Evolutionary conservation across 2,113 vertebrate genomes (phyloP).

Genomic region (Pao palembangensis): DNA sequence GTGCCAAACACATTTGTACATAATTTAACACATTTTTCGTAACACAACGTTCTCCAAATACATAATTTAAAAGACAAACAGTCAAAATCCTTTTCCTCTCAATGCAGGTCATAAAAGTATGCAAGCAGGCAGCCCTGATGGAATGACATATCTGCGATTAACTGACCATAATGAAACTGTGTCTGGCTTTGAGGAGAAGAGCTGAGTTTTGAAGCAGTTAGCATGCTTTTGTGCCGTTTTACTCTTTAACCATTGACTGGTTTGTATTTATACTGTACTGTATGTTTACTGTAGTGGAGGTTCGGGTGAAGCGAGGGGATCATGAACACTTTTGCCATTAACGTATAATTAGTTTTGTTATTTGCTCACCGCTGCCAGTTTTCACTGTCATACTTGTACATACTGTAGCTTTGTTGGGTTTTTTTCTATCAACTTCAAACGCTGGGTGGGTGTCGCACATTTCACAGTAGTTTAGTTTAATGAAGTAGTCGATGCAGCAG

Average conservation of each 20-base stretch:
- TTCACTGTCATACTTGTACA: conserved; percentile 55
- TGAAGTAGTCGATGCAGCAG: conserved; percentile 29
- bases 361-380: conserved; percentile 28
- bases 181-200: conserved; percentile 39
- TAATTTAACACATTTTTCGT: conserved; percentile 24
- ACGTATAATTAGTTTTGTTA: conserved; percentile 10
- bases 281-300: conserved; percentile 36
- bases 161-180: conserved; percentile 57
- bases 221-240: conserved; percentile 64
- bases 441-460: conserved; percentile 34
- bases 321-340: conserved; percentile 42
- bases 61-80: not conserved
- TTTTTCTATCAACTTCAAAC: conserved; percentile 41
- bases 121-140: conserved; percentile 51
- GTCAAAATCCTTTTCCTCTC: not conserved
- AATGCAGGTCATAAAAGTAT: conserved; percentile 35
- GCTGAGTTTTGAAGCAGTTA: conserved; percentile 58
- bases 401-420: conserved; percentile 49
- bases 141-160: conserved; percentile 49
- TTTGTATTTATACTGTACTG: conserved; percentile 59
- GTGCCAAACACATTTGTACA: conserved; percentile 52
- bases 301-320: conserved; percentile 16
- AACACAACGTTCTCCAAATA: too few species aligned
- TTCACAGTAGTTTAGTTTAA: conserved; percentile 44
- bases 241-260: conserved; percentile 55